These are phyloP conservation scores for Eulemur albifrons DNA, from an alignment of 2,797 vertebrate species.

Conservation along the genomic window DNA sequence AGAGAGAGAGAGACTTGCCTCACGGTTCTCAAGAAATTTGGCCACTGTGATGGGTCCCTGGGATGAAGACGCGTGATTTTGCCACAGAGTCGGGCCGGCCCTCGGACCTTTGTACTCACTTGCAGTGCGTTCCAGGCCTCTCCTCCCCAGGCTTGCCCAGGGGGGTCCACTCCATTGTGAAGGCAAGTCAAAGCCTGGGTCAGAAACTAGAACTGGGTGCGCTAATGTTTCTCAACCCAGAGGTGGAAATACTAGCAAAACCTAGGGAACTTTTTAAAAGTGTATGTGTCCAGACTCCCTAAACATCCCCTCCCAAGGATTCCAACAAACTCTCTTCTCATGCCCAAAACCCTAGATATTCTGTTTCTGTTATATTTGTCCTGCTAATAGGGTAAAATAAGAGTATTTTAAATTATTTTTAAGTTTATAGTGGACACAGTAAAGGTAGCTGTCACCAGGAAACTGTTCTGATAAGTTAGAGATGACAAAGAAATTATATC, in stretches of 20 bases:
- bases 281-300: not conserved
- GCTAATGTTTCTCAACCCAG: not conserved
- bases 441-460: not conserved
- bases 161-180: too few relatives aligned
- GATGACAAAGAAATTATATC: not conserved
- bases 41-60: not conserved
- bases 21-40: not conserved
- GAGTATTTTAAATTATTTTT: not conserved
- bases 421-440: not conserved
- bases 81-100: not conserved
- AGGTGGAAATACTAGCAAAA: not conserved
- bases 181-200: not conserved
- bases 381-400: not conserved
- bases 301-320: not conserved
- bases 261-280: not conserved
- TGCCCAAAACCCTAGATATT: not conserved
- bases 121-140: not conserved
- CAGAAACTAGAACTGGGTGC: not conserved
- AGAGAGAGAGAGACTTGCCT: not conserved
- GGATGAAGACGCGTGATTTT: not conserved
- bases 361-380: not conserved
- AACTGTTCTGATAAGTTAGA: not conserved
- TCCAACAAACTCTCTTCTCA: not conserved
- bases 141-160: not conserved
- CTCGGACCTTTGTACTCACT: not conserved